phyloP scores from a whole-genome alignment of 2,888 invertebrate species.

The Lottia scabra region DNA sequence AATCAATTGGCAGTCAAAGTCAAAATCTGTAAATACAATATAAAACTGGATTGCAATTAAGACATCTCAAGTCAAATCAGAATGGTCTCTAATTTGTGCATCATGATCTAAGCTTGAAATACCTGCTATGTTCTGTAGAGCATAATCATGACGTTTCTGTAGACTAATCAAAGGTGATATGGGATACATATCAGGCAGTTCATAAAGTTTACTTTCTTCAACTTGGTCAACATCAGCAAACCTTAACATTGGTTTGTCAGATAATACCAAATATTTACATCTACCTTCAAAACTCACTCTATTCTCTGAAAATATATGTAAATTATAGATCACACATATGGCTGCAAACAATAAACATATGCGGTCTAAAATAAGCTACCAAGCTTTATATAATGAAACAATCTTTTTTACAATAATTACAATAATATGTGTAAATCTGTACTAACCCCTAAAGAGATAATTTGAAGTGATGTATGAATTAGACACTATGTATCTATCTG shows the following conservation, averaged over 20 bases:
- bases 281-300: slow-evolving; percentile 75
- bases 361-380: too few species aligned
- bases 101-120: not conserved
- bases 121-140: slow-evolving; percentile 39
- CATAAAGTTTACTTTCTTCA: slow-evolving; percentile 71
- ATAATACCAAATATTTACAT: slow-evolving; percentile 78
- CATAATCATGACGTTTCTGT: slow-evolving; percentile 31
- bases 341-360: too few species aligned
- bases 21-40: too few species aligned
- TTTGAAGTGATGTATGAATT: slow-evolving; percentile 44
- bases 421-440: not conserved
- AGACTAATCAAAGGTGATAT: slow-evolving; percentile 78
- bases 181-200: slow-evolving; percentile 82
- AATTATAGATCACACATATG: too few species aligned
- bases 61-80: too few species aligned
- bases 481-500: slow-evolving; percentile 33
- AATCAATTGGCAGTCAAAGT: too few species aligned
- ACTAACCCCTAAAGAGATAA: slow-evolving; percentile 44
- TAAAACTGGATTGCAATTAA: too few species aligned
- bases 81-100: too few species aligned
- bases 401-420: too few species aligned
- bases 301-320: slow-evolving; percentile 10
- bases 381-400: too few species aligned
- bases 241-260: slow-evolving; percentile 75
- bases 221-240: slow-evolving; percentile 70